Evolutionary conservation across 2,113 vertebrate genomes (phyloP).

Genomic region (human (Homo sapiens)): DNA sequence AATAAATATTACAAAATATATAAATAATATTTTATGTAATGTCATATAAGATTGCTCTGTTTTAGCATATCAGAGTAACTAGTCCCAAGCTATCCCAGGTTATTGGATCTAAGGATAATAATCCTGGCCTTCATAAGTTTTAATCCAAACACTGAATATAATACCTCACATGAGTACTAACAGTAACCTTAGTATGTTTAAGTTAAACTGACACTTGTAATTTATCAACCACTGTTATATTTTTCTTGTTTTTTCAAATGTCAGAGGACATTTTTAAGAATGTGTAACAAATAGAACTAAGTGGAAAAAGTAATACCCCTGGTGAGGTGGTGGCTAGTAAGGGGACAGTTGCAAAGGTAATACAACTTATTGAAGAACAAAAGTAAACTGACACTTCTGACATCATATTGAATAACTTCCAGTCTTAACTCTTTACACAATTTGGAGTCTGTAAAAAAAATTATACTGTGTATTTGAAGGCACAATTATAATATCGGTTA

Average conservation of each 20-base stretch:
- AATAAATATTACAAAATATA: no score
- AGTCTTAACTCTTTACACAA: not conserved
- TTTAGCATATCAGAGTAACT: not conserved
- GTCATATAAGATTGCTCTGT: not conserved
- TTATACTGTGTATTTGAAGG: not conserved
- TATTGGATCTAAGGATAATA: not conserved
- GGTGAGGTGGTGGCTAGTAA: not conserved
- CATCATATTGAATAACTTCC: not conserved
- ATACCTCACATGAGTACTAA: not conserved
- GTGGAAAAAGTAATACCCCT: not conserved
- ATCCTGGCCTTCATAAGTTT: not conserved
- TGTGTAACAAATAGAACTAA: not conserved
- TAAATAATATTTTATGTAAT: not conserved
- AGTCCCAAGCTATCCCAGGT: not conserved
- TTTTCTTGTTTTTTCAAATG: not conserved
- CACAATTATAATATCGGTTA: not conserved
- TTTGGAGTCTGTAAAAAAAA: not conserved
- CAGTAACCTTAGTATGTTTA: not conserved
- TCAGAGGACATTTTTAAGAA: constrained; percentile 5
- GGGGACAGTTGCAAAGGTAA: not conserved
- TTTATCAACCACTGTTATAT: not conserved
- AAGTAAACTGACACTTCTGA: not conserved
- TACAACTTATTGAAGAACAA: not conserved
- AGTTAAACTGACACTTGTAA: constrained; percentile 2
- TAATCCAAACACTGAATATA: not conserved